These are phyloP conservation scores for Apodemus agrarius DNA, from an alignment of 2,797 vertebrate genomes.

Conservation along the genomic window DNA sequence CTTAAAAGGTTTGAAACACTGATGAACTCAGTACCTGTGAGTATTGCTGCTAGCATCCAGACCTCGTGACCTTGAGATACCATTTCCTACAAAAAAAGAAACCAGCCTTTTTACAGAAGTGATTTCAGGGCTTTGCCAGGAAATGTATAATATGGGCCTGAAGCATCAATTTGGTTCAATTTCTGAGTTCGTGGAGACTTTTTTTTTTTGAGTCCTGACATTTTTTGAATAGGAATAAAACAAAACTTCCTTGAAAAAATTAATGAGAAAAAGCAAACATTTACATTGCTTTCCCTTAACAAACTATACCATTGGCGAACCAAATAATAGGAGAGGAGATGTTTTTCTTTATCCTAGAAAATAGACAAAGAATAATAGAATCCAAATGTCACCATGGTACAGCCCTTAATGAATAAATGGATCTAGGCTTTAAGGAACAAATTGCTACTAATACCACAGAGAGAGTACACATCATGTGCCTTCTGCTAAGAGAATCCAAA, in stretches of 20 bases:
- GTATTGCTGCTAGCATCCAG: not conserved
- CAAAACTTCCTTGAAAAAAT: slow-evolving; percentile 43
- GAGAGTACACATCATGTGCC: not conserved
- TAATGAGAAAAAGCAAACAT: slow-evolving; percentile 12
- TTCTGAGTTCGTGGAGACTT: slow-evolving; percentile 5
- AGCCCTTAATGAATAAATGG: slow-evolving; percentile 25
- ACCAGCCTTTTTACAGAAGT: slow-evolving; percentile 29
- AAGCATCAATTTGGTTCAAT: slow-evolving; percentile 60
- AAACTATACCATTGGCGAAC: not conserved
- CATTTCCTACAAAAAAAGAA: slow-evolving; percentile 58
- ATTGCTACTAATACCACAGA: slow-evolving; percentile 10
- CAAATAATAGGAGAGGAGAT: not conserved
- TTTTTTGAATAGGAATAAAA: not conserved
- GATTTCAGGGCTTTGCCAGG: slow-evolving; percentile 16
- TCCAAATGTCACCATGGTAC: not conserved
- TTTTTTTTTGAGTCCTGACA: not conserved
- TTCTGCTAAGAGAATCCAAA: not conserved
- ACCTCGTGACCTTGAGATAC: slow-evolving; percentile 46
- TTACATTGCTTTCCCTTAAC: slow-evolving; percentile 25
- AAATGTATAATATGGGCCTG: slow-evolving; percentile 19
- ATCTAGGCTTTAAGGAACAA: slow-evolving; percentile 24
- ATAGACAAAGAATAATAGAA: slow-evolving; percentile 13
- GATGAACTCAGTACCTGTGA: not conserved
- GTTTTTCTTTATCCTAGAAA: slow-evolving; percentile 46
- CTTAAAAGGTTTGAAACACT: slow-evolving; percentile 54